Evolutionary conservation across 2,797 vertebrate genomes (phyloP), one percentile per base, ranked within the genome.

Genomic region (Crocodylus rhombifer): DNA sequence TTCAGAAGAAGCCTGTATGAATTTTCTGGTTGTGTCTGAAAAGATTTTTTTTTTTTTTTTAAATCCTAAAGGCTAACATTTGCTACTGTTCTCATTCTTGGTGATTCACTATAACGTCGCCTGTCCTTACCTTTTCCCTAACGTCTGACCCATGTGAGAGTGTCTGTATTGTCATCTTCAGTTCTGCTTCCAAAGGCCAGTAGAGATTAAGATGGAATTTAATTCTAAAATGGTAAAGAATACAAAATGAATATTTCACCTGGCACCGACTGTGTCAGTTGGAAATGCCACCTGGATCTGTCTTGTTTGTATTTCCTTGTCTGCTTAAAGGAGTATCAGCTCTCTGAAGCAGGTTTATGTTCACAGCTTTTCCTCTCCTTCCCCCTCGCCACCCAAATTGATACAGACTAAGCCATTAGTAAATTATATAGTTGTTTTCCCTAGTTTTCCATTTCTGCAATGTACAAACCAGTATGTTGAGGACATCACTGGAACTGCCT

Each of bases 221-320:
- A 0, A 1, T 69, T 61, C 7, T 2, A 3, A 36, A 60, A 26
- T 3, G 6, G 12, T 6, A 8, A 84, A 62, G 9, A n/a, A 0
- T 14, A 51, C 33, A 73, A 1, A n/a, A 2, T 3, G 26, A 33
- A 8, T 4, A 0, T 4, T 21, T 71, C 12, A 1, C 6, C 1
- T 25, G 26, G n/a, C n/a, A n/a, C n/a, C n/a, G n/a, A n/a, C n/a
- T n/a, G n/a, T n/a, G n/a, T n/a, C n/a, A n/a, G n/a, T n/a, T n/a
- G n/a, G n/a, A n/a, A n/a, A n/a, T n/a, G n/a, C n/a, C n/a, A n/a
- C n/a, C n/a, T n/a, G n/a, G 25, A 23, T 0, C 65, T 9, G 63
- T 25, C 16, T 1, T 62, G 10, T 23, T n/a, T 11, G n/a, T 21
- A 26, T 16, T 21, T 73, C 14, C 14, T 51, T 73, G 36, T 51